Evolutionary conservation across 2,113 vertebrate genomes (phyloP).

Genomic region (Scolopax mira): DNA sequence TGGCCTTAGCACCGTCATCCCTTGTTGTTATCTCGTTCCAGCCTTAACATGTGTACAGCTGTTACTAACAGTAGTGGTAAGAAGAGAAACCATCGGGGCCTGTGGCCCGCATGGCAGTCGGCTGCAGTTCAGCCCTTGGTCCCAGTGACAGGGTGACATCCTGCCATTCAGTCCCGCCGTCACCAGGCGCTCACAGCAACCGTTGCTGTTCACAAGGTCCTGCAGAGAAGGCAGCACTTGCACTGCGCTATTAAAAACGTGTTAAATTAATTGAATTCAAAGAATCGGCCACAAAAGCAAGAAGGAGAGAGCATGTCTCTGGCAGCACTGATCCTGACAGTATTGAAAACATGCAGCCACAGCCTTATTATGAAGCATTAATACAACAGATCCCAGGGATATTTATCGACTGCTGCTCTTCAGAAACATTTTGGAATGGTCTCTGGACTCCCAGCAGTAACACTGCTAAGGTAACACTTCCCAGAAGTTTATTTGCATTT

Average conservation of each 20-base stretch:
- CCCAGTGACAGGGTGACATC: neutral
- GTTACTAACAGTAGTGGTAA: neutral
- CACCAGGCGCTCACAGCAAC: neutral
- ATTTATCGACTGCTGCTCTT: neutral
- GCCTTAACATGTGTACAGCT: neutral
- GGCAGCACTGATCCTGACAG: neutral
- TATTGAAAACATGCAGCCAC: neutral
- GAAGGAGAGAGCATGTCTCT: neutral
- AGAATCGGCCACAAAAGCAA: neutral
- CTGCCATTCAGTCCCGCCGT: neutral
- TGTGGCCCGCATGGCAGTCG: neutral
- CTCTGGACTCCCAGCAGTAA: neutral
- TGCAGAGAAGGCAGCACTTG: neutral
- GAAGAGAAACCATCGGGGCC: neutral
- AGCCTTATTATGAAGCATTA: neutral
- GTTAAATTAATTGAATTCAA: neutral
- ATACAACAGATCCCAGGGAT: neutral
- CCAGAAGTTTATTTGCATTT: slow-evolving; percentile 22
- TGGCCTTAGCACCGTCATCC: neutral
- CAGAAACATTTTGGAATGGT: neutral
- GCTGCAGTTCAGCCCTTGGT: neutral
- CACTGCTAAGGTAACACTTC: neutral
- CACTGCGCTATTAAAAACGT: neutral
- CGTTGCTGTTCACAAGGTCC: neutral
- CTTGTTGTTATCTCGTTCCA: too few relatives aligned